phyloP scores from a whole-genome alignment of 1,140 invertebrate species.

The Heterodera carotae region DNA sequence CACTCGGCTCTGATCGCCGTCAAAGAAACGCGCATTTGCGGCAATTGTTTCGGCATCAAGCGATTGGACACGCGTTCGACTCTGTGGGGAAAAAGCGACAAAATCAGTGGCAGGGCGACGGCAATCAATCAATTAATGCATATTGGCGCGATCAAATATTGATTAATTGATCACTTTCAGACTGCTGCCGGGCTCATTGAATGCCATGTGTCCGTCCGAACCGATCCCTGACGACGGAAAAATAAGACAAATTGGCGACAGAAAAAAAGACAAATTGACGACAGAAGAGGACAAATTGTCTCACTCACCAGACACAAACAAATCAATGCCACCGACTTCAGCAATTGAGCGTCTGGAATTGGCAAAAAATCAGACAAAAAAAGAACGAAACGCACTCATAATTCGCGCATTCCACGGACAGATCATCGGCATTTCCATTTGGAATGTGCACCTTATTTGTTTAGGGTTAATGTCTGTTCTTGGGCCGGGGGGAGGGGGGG shows the following conservation, averaged over 20 bases:
- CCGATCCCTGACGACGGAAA: constrained; percentile 75
- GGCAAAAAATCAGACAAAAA: neutral
- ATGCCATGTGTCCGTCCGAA: constrained; percentile 98
- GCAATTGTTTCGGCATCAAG: constrained; percentile 91
- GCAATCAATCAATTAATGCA: too few relatives aligned
- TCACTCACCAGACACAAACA: constrained; percentile 73
- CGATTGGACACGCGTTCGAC: constrained; percentile 91
- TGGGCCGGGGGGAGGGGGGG: too few relatives aligned
- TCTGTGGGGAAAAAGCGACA: constrained; percentile 11
- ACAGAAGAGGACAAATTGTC: neutral
- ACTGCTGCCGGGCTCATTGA: constrained; percentile 91
- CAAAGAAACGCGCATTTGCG: constrained; percentile 95
- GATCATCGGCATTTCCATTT: constrained; percentile 87
- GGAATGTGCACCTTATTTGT: constrained; percentile 85
- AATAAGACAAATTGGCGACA: constrained; percentile 8
- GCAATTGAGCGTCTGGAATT: constrained; percentile 70
- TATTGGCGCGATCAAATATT: too few relatives aligned
- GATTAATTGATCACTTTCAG: constrained; percentile 69
- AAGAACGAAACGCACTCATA: constrained; percentile 76
- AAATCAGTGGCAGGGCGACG: too few relatives aligned
- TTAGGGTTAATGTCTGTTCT: too few relatives aligned
- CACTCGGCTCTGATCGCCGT: constrained; percentile 86
- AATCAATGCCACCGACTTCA: constrained; percentile 86
- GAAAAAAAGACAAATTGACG: constrained; percentile 16
- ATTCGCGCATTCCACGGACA: constrained; percentile 81